Base-by-base conservation (phyloP, 2,888 invertebrate species). In the Rhabditoides inermis region DNA sequence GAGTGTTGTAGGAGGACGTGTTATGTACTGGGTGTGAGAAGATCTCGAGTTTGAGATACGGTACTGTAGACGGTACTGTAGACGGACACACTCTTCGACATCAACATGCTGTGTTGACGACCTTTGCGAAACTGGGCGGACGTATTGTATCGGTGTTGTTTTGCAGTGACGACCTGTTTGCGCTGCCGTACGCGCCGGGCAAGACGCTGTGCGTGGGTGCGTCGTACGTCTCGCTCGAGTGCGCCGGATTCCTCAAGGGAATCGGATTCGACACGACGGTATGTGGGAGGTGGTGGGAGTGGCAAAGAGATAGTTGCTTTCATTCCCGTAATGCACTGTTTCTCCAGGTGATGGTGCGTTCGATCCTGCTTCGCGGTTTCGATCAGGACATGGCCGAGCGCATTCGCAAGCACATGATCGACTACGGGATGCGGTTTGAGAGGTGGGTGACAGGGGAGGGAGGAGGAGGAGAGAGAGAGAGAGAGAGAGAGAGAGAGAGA, bases 151-250 rank as follows among this genome's bases (percentile, higher is more conserved):
- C n/a, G n/a, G n/a, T n/a, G n/a, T n/a, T n/a, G n/a, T n/a, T 27
- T 70, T 74, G 35, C 66, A 82, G 82, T 45, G 83, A 83, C 69
- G 83, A 83, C 68, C 62, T 83, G 7, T 83, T 83, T 72, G 78
- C 80, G 1, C 69, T 83, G 45, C 69, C 75, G 1, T 71, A 80
- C 52, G 59, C 63, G 12, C 67, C 67, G n/a, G 82, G 82, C 1
- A 82, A 81, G 66, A 83, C 83, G 3, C 76, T 84, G 37, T 76
- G 82, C 26, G 77, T 84, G 3, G 84, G 84, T 22, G 84, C 83
- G 1, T 82, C 82, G 2, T 84, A 82, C 70, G 80, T 83, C 32
- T 79, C 82, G 18, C 72, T 83, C 44, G 83, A 83, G 69, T 82
- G 82, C 68, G 83, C 82, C 20, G 83, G 83, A 10, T 83, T 83